These are phyloP conservation scores for Caenorhabditis latens DNA, from an alignment of 1,140 invertebrate genomes.

Conservation along the genomic window DNA sequence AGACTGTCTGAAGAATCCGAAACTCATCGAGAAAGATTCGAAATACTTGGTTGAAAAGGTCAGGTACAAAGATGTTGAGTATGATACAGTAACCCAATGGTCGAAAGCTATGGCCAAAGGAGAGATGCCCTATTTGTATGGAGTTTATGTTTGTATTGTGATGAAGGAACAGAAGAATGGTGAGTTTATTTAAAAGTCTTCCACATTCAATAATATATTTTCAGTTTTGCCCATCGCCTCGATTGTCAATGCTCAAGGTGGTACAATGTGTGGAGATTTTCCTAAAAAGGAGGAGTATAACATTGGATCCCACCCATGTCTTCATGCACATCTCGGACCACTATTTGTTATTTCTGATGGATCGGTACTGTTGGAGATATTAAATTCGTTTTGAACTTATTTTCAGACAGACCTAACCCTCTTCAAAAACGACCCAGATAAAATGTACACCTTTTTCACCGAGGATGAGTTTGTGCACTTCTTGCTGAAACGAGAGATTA, in stretches of 20 bases:
- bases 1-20: constrained; percentile 6
- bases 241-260: not conserved
- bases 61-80: not conserved
- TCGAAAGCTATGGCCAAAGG: not conserved
- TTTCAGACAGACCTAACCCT: too few species aligned
- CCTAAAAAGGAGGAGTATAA: not conserved
- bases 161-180: not conserved
- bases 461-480: not conserved
- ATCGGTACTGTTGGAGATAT: not conserved
- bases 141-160: not conserved
- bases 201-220: too few species aligned
- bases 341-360: constrained; percentile 20
- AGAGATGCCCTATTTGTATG: not conserved
- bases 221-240: not conserved
- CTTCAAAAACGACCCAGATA: too few species aligned
- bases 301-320: not conserved
- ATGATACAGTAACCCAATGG: constrained; percentile 21
- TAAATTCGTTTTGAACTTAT: too few species aligned
- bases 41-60: not conserved
- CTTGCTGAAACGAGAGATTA: not conserved
- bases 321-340: constrained; percentile 19
- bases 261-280: not conserved
- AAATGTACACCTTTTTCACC: too few species aligned
- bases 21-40: not conserved
- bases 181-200: not conserved